Evolutionary conservation across 2,113 vertebrate genomes (phyloP).

Genomic region (Eretmochelys imbricata): DNA sequence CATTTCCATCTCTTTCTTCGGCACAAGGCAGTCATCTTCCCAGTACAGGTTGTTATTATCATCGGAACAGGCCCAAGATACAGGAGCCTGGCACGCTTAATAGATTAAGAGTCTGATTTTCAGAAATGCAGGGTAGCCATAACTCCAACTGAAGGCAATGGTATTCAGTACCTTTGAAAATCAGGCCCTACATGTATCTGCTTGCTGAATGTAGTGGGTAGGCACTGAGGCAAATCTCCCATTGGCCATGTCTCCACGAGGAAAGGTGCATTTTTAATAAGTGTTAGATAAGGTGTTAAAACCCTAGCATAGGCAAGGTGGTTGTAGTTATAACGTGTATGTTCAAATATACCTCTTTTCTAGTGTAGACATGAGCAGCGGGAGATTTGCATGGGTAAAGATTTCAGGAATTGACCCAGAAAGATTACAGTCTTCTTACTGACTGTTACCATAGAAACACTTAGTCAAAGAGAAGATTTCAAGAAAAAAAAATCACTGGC

Average conservation of each 20-base stretch:
- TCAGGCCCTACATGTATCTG: background rate
- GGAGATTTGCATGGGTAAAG: background rate
- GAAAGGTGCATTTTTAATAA: background rate
- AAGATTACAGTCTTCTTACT: background rate
- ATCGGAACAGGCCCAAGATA: constrained; percentile 44
- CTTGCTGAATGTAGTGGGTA: background rate
- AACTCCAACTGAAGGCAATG: background rate
- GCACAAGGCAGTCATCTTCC: constrained; percentile 41
- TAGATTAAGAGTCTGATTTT: background rate
- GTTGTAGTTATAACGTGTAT: background rate
- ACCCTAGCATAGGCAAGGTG: background rate
- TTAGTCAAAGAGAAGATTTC: background rate
- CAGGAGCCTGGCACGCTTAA: background rate
- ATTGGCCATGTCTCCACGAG: background rate
- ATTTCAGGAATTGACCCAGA: background rate
- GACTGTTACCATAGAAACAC: background rate
- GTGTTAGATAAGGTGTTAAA: background rate
- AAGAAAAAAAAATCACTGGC: background rate
- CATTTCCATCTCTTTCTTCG: constrained; percentile 59
- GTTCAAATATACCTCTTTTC: background rate
- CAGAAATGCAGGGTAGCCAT: background rate
- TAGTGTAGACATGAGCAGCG: background rate
- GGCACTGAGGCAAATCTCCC: background rate
- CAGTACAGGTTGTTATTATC: constrained; percentile 46
- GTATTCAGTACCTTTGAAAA: background rate